These are phyloP conservation scores for Oostethus manadensis DNA, from an alignment of 2,113 vertebrate genomes.

Conservation along the genomic window DNA sequence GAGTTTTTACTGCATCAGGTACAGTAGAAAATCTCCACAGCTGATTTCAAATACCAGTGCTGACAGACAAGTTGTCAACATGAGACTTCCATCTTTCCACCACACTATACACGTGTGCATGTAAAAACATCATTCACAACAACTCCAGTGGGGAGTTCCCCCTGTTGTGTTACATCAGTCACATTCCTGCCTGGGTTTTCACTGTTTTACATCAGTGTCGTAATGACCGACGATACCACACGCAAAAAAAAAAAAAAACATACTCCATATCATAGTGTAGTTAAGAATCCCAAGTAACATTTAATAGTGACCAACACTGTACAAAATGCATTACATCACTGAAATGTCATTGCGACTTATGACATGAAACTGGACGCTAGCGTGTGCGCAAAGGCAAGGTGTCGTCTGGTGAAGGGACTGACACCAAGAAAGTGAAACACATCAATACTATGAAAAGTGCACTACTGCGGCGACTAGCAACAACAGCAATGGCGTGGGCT, in stretches of 20 bases:
- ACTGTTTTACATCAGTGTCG: background rate
- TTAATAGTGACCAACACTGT: background rate
- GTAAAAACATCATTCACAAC: too few species aligned
- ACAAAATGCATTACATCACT: background rate
- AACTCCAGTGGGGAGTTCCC: too few species aligned
- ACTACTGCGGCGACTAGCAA: background rate
- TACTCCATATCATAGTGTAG: background rate
- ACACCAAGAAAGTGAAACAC: background rate
- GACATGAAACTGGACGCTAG: slow-evolving; percentile 28
- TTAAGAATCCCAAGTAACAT: background rate
- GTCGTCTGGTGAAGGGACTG: background rate
- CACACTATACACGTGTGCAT: too few species aligned
- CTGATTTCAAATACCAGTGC: slow-evolving; percentile 22
- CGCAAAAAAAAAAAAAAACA: background rate
- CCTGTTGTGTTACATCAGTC: background rate
- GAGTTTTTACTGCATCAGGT: background rate
- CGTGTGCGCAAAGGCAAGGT: background rate
- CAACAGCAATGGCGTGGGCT: slow-evolving; percentile 15
- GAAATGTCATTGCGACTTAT: slow-evolving; percentile 35
- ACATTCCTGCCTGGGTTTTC: background rate
- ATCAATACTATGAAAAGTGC: background rate
- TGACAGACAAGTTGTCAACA: slow-evolving; percentile 4
- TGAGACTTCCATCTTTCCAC: too few species aligned
- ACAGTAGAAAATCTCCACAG: background rate
- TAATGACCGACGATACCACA: background rate